phyloP scores from a whole-genome alignment of 37 sponge, comb jelly and placozoan genomes.

The Geodia barretti region DNA sequence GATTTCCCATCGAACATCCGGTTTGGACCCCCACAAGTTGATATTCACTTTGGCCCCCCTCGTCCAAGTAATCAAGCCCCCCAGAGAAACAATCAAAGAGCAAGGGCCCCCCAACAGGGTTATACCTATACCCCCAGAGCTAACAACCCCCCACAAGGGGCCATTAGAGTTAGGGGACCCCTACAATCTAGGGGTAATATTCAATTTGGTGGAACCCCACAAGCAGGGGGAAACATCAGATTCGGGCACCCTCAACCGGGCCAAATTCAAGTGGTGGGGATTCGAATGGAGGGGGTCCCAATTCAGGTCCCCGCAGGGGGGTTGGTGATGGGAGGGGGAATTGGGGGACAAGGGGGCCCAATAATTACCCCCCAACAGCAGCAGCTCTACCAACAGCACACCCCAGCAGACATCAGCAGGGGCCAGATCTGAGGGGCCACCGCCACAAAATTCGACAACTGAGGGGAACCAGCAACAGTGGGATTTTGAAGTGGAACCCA shows the following conservation, averaged over 20 bases:
- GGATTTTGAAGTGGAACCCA: neutral
- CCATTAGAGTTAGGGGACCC: too few relatives aligned
- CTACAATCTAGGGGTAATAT: too few relatives aligned
- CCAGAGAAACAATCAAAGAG: too few relatives aligned
- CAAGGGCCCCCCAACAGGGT: neutral
- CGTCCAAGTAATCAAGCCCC: too few relatives aligned
- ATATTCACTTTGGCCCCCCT: neutral
- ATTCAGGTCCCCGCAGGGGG: neutral
- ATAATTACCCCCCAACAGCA: neutral
- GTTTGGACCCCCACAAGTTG: neutral
- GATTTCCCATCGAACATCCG: too few relatives aligned
- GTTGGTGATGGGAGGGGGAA: neutral
- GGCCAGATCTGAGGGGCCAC: too few relatives aligned
- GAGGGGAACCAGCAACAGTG: neutral
- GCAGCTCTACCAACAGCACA: neutral
- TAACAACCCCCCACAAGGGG: too few relatives aligned
- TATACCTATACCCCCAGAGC: too few relatives aligned
- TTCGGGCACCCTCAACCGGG: neutral
- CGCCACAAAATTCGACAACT: too few relatives aligned
- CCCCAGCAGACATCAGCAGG: too few relatives aligned
- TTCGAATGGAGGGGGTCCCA: neutral
- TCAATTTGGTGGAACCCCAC: too few relatives aligned
- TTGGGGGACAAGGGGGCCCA: neutral
- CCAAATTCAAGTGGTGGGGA: neutral
- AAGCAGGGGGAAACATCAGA: neutral